Evolutionary conservation across 2,797 vertebrate genomes (phyloP).

Genomic region (Uromys caudimaculatus): DNA sequence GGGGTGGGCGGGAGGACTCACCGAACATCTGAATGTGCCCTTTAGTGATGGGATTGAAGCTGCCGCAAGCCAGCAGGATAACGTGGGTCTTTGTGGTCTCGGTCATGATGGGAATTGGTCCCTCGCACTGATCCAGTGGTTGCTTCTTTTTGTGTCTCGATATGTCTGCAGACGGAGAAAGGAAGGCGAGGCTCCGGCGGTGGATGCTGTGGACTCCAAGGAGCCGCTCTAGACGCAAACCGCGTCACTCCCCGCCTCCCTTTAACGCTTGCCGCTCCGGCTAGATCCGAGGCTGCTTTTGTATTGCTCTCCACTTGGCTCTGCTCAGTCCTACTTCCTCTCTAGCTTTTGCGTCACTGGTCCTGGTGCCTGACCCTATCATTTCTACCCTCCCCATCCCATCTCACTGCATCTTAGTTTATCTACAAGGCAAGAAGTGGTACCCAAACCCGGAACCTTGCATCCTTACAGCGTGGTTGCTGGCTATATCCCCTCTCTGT

Average conservation of each 20-base stretch:
- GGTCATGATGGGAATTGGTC: conserved; percentile 89
- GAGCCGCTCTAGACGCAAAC: conserved; percentile 82
- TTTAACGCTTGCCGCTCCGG: conserved; percentile 83
- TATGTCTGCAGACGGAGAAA: conserved; percentile 85
- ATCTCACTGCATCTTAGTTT: neutral
- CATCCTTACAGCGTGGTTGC: neutral
- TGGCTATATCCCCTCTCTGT: neutral
- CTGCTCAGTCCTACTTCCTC: neutral
- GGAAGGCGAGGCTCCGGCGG: conserved; percentile 80
- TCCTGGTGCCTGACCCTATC: neutral
- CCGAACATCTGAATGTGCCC: conserved; percentile 99
- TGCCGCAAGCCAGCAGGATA: conserved; percentile 97
- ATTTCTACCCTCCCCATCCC: neutral
- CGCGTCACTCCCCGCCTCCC: conserved; percentile 80
- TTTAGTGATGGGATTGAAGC: conserved; percentile 98
- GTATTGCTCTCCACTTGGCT: neutral
- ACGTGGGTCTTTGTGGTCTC: conserved; percentile 96
- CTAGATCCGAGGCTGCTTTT: conserved; percentile 53
- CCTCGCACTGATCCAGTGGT: conserved; percentile 63
- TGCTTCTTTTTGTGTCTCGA: conserved; percentile 83
- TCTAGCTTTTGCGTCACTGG: neutral
- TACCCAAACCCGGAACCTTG: neutral
- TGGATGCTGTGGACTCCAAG: conserved; percentile 79
- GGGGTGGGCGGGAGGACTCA: conserved; percentile 86
- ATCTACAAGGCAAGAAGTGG: neutral